Conservation (phyloP, 2,113 vertebrate genomes). For the Oryzias curvinotus region DNA sequence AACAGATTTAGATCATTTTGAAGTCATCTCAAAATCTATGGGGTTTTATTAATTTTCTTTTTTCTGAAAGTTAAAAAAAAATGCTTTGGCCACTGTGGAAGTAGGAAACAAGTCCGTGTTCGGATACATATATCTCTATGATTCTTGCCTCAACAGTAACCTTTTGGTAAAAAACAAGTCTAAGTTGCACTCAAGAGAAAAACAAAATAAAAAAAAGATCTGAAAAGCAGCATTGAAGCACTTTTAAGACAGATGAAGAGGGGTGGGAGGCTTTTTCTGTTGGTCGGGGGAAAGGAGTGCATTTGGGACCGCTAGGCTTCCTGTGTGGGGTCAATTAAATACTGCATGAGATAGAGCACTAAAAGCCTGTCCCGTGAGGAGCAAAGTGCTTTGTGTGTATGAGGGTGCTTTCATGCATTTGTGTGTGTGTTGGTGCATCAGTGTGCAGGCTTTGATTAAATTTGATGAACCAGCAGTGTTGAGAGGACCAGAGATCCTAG, state of each 20-base stretch:
- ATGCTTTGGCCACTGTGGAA: slow-evolving; percentile 7
- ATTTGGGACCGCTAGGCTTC: slow-evolving; percentile 79
- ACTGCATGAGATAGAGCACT: slow-evolving; percentile 85
- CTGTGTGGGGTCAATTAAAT: slow-evolving; percentile 84
- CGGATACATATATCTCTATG: not conserved
- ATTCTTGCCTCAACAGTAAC: slow-evolving; percentile 17
- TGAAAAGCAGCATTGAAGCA: slow-evolving; percentile 36
- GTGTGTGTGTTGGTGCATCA: slow-evolving; percentile 58
- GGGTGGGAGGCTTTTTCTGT: slow-evolving; percentile 54
- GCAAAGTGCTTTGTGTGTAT: slow-evolving; percentile 72
- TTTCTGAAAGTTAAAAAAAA: slow-evolving; percentile 45
- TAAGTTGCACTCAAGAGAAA: slow-evolving; percentile 46
- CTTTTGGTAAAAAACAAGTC: slow-evolving; percentile 34
- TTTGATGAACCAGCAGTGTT: slow-evolving; percentile 77
- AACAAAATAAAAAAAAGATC: not conserved
- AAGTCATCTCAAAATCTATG: too few species aligned
- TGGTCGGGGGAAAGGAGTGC: slow-evolving; percentile 66
- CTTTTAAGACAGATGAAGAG: slow-evolving; percentile 45
- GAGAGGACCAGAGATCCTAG: slow-evolving; percentile 46
- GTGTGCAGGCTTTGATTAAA: slow-evolving; percentile 75
- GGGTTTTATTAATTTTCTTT: not conserved
- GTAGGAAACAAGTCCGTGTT: not conserved
- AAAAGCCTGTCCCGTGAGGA: slow-evolving; percentile 80
- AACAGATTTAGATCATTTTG: not conserved
- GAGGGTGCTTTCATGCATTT: slow-evolving; percentile 12